Evolutionary conservation across 2,113 vertebrate species (phyloP).

Genomic region (Pelmatolapia mariae): DNA sequence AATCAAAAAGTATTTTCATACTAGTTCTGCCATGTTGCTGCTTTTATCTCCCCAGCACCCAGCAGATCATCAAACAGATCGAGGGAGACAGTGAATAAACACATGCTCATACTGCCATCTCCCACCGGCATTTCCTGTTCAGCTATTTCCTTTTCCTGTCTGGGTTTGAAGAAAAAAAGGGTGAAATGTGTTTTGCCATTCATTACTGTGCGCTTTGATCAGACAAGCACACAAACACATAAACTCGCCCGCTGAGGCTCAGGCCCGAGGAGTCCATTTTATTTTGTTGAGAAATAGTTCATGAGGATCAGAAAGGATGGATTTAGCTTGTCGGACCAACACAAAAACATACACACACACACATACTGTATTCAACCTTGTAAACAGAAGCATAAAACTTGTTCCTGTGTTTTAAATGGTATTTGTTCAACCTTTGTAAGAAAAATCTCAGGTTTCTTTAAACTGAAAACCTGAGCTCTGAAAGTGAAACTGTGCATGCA

Average conservation of each 20-base stretch:
- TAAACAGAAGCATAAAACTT: background rate
- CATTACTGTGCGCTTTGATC: conserved; percentile 14
- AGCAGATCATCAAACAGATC: conserved; percentile 12
- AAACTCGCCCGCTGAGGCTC: background rate
- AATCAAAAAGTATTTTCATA: background rate
- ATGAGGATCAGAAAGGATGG: background rate
- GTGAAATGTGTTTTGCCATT: background rate
- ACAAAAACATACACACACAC: background rate
- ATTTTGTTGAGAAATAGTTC: background rate
- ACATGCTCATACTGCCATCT: conserved; percentile 13
- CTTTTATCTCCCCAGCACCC: background rate
- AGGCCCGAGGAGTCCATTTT: background rate
- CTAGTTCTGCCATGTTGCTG: background rate
- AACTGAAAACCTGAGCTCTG: background rate
- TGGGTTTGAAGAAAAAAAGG: background rate
- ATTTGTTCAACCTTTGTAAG: background rate
- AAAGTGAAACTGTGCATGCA: background rate
- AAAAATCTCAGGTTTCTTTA: background rate
- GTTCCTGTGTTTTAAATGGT: background rate
- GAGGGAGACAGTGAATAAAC: background rate
- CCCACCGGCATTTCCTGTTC: conserved; percentile 41
- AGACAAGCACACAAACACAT: background rate
- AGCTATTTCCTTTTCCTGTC: conserved; percentile 57
- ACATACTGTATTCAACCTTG: background rate
- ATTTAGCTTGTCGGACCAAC: background rate